These are phyloP conservation scores for Mareca strepera DNA, from an alignment of 2,797 vertebrate species.

Conservation along the genomic window DNA sequence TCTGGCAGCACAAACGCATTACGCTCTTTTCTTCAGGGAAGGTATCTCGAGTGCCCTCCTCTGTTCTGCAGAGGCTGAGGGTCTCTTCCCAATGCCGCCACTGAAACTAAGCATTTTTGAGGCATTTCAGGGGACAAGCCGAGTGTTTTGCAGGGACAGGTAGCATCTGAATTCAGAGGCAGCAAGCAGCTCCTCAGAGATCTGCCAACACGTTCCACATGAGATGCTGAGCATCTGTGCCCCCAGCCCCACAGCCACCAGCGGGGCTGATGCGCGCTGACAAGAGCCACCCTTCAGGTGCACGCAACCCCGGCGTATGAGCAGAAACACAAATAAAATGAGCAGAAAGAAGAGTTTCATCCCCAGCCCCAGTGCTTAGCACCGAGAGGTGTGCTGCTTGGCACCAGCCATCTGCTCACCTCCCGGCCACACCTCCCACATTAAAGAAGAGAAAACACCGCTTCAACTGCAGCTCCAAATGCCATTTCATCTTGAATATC, in stretches of 20 bases:
- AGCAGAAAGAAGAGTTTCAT: constrained; percentile 58
- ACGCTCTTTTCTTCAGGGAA: not conserved
- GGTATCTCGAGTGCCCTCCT: not conserved
- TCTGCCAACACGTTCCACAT: constrained; percentile 11
- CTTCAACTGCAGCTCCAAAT: constrained; percentile 59
- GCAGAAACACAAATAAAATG: constrained; percentile 30
- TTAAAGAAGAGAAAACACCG: constrained; percentile 58
- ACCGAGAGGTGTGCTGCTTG: constrained; percentile 47
- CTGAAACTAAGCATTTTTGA: not conserved
- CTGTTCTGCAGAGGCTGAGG: not conserved
- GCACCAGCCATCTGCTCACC: constrained; percentile 47
- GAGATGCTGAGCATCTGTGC: constrained; percentile 25
- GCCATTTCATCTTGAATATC: constrained; percentile 42
- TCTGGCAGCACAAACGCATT: not conserved
- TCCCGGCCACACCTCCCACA: constrained; percentile 63
- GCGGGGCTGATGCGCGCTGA: constrained; percentile 1
- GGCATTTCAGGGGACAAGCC: not conserved
- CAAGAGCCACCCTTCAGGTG: constrained; percentile 30
- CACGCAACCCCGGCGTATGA: not conserved
- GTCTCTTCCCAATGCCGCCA: not conserved
- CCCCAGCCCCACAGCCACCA: not conserved
- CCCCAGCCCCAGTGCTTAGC: not conserved
- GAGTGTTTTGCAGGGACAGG: not conserved
- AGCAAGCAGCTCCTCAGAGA: not conserved
- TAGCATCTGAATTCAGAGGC: not conserved